Evolutionary conservation across 2,888 invertebrate species (phyloP).

Genomic region (Achlya flavicornis): DNA sequence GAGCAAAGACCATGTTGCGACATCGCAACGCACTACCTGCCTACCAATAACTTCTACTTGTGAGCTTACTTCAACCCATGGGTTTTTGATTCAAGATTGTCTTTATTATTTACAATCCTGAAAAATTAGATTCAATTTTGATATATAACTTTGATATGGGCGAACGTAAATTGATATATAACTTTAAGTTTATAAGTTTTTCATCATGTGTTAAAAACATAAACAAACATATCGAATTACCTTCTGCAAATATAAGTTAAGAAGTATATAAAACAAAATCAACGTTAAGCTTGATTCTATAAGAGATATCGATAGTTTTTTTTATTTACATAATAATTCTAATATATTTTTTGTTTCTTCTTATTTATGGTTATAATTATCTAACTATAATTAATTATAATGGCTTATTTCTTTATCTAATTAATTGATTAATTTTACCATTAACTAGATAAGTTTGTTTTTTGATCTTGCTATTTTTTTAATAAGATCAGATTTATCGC

Average conservation of each 20-base stretch:
- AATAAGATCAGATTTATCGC: neutral
- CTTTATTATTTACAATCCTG: too few species aligned
- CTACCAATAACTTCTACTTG: neutral
- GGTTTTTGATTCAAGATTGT: too few species aligned
- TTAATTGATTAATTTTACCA: neutral
- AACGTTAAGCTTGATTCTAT: too few species aligned
- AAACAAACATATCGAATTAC: too few species aligned
- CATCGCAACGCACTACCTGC: constrained; percentile 2
- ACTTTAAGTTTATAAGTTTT: too few species aligned
- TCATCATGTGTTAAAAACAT: too few species aligned
- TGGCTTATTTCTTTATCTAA: neutral
- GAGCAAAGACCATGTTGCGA: constrained; percentile 20
- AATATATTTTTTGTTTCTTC: neutral
- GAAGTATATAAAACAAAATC: too few species aligned
- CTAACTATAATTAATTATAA: neutral
- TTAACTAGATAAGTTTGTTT: neutral
- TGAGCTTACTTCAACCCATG: neutral
- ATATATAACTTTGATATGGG: too few species aligned
- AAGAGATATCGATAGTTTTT: neutral
- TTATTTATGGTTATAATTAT: constrained; percentile 1
- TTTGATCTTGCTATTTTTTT: too few species aligned
- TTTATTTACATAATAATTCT: neutral
- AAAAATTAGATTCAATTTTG: too few species aligned
- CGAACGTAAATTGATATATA: too few species aligned
- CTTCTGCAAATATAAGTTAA: too few species aligned